Conservation (phyloP, 2,797 vertebrate species). For the Dendrocincla tyrannina region DNA sequence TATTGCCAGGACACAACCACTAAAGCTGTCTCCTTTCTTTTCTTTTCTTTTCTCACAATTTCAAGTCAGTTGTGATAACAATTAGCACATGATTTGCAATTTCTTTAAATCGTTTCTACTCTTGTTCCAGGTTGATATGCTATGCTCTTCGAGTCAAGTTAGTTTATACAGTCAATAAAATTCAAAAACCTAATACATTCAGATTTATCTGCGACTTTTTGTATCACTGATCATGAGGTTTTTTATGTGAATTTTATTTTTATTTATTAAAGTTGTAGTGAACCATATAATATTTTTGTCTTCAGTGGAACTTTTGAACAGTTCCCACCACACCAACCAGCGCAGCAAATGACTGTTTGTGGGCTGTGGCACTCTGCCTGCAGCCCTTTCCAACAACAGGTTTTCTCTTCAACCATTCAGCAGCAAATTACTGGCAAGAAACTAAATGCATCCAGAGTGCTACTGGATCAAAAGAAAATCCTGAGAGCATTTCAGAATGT, state of each 20-base stretch:
- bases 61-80: background rate
- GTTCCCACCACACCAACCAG: background rate
- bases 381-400: background rate
- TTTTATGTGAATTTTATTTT: background rate
- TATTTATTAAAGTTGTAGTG: background rate
- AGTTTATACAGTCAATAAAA: background rate
- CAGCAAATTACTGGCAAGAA: background rate
- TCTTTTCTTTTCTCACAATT: background rate
- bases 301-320: background rate
- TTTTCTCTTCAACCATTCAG: background rate
- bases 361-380: fast-evolving
- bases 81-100: background rate
- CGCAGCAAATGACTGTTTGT: background rate
- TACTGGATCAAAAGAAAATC: background rate
- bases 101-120: background rate
- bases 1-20: background rate
- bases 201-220: background rate
- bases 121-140: background rate
- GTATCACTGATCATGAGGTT: background rate
- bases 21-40: background rate
- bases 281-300: background rate
- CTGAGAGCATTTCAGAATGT: background rate
- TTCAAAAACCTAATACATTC: background rate
- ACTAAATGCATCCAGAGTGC: background rate
- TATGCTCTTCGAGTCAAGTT: background rate